Conservation (phyloP, 2,113 vertebrate genomes). For the Sporophila hypoxantha region DNA sequence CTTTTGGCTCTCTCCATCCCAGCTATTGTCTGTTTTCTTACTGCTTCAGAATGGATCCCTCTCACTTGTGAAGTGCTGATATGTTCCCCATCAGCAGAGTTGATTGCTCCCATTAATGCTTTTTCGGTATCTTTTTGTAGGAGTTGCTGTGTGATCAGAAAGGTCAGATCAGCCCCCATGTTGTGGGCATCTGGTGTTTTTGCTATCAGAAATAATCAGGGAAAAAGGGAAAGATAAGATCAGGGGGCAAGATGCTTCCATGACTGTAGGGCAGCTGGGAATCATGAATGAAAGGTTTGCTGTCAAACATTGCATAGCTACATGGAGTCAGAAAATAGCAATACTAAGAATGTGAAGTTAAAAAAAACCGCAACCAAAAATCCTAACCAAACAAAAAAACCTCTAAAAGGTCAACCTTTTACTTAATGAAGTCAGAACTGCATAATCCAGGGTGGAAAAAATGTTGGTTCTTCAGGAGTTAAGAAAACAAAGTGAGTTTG, state of each 20-base stretch:
- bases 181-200: not conserved
- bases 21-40: not conserved
- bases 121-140: not conserved
- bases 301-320: not conserved
- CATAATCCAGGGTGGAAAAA: not conserved
- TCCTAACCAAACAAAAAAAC: not conserved
- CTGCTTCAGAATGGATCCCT: not conserved
- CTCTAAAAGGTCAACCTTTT: not conserved
- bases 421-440: not conserved
- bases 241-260: not conserved
- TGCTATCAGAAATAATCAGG: not conserved
- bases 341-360: not conserved
- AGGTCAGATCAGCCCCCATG: not conserved
- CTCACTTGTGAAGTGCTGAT: not conserved
- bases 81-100: not conserved
- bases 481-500: constrained; percentile 19
- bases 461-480: not conserved
- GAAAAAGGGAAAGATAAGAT: not conserved
- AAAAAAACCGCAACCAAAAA: no score
- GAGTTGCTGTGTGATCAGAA: not conserved
- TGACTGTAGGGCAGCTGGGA: not conserved
- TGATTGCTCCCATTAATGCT: not conserved
- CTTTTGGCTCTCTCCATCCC: not conserved
- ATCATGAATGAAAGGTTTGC: not conserved
- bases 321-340: not conserved